Conservation (phyloP, 2,113 vertebrate genomes). For the Stercorarius parasiticus region DNA sequence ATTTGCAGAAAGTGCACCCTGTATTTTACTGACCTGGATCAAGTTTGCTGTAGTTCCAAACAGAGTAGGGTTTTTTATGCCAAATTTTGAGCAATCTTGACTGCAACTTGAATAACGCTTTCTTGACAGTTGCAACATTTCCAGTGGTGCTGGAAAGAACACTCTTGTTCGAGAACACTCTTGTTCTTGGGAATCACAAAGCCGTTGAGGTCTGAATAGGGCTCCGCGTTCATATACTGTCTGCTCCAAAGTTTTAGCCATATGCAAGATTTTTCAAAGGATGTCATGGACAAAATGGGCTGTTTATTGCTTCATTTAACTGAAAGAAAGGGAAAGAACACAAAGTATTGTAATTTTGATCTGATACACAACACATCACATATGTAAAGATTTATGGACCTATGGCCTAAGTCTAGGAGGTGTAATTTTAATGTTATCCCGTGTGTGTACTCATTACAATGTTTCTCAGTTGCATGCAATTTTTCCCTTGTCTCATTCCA, state of each 20-base stretch:
- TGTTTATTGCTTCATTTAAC: not conserved
- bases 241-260: not conserved
- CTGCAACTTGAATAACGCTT: not conserved
- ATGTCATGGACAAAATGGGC: not conserved
- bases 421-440: not conserved
- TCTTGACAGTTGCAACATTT: not conserved
- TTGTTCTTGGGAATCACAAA: not conserved
- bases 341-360: not conserved
- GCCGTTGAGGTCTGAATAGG: not conserved
- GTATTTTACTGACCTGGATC: not conserved
- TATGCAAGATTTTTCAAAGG: not conserved
- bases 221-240: not conserved
- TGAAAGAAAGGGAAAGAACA: not conserved
- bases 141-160: not conserved
- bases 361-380: not conserved
- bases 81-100: not conserved
- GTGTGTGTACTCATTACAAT: not conserved
- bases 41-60: not conserved
- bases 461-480: not conserved
- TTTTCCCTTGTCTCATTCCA: not conserved
- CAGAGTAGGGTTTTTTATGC: not conserved
- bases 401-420: not conserved
- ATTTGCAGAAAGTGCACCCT: not conserved
- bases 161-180: not conserved
- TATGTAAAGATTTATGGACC: not conserved